These are phyloP conservation scores for Himalopsyche kuldschensis DNA, from an alignment of 2,888 invertebrate genomes.

Conservation along the genomic window DNA sequence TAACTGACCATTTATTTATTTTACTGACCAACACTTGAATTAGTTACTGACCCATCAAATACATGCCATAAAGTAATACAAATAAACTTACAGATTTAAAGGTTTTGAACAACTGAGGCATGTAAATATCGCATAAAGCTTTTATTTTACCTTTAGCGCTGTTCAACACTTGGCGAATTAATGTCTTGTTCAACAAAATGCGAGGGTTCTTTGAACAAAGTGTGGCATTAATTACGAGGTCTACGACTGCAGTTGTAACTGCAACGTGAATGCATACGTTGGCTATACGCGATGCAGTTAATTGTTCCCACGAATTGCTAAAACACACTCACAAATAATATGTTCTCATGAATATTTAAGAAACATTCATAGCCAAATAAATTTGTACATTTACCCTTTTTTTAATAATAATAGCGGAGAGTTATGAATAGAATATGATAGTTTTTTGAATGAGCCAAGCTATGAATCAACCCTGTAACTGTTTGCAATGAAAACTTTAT, in stretches of 20 bases:
- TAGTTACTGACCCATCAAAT: too few species aligned
- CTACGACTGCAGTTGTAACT: background rate
- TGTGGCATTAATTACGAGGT: background rate
- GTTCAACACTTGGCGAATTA: background rate
- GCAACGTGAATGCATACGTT: background rate
- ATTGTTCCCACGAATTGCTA: background rate
- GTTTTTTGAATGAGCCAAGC: too few species aligned
- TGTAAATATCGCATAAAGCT: background rate
- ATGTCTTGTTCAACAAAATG: background rate
- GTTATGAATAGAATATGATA: too few species aligned
- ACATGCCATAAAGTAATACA: too few species aligned
- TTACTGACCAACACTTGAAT: too few species aligned
- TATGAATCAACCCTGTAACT: too few species aligned
- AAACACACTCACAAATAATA: background rate
- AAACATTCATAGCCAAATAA: too few species aligned
- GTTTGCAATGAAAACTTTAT: too few species aligned
- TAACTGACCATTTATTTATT: too few species aligned
- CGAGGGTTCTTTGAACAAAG: background rate
- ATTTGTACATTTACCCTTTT: too few species aligned
- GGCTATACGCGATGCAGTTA: background rate
- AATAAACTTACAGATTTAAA: too few species aligned
- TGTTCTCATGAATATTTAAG: background rate
- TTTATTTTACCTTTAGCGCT: background rate
- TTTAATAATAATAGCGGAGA: too few species aligned
- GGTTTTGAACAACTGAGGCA: background rate